These are phyloP conservation scores for Parauchenoglanis ngamensis DNA, from an alignment of 2,797 vertebrate genomes.

Conservation along the genomic window DNA sequence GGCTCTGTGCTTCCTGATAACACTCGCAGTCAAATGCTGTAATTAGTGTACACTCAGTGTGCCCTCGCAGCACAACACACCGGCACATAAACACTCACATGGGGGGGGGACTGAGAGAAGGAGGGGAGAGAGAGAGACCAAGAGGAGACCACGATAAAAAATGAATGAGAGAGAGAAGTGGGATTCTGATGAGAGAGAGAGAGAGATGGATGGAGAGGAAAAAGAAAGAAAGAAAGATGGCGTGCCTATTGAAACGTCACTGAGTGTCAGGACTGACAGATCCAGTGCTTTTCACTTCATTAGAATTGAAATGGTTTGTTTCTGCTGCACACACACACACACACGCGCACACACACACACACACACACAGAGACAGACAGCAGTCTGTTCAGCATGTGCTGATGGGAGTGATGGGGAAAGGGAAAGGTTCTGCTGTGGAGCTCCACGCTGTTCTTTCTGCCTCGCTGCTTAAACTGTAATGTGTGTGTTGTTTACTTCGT, in stretches of 20 bases:
- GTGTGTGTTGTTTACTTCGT: background rate
- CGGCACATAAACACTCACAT: background rate
- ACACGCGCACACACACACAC: background rate
- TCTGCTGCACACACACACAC: background rate
- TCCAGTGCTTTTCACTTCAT: background rate
- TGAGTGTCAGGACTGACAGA: background rate
- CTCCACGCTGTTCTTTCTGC: background rate
- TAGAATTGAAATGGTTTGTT: background rate
- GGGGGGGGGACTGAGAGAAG: no score
- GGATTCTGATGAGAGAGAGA: no score
- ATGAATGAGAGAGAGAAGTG: no score
- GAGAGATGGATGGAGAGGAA: background rate
- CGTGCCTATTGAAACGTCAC: background rate
- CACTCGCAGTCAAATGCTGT: slow-evolving; percentile 34
- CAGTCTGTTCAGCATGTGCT: background rate
- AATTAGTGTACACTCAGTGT: slow-evolving; percentile 40
- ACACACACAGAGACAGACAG: background rate
- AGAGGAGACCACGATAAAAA: background rate
- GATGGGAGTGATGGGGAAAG: background rate
- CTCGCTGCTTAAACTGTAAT: background rate
- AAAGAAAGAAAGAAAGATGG: background rate
- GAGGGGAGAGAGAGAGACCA: background rate
- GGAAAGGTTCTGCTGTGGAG: background rate
- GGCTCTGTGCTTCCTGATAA: slow-evolving; percentile 47
- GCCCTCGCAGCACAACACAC: background rate